phyloP scores from a whole-genome alignment of 2,113 vertebrate species.

The Danionella cerebrum region DNA sequence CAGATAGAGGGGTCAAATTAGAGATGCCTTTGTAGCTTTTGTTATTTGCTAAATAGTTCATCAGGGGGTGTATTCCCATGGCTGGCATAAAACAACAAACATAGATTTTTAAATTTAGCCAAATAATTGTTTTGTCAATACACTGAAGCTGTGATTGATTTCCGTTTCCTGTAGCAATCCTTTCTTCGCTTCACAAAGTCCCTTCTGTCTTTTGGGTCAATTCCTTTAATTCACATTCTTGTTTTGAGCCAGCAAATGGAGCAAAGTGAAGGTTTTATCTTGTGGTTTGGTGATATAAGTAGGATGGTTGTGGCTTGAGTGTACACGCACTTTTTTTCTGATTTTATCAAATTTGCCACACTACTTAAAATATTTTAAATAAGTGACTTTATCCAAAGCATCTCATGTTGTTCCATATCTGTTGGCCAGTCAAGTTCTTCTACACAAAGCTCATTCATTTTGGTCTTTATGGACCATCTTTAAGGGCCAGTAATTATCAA shows the following conservation, averaged over 20 bases:
- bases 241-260: constrained; percentile 49
- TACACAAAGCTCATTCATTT: too few relatives aligned
- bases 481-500: too few relatives aligned
- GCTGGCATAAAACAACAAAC: not conserved
- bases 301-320: constrained; percentile 8
- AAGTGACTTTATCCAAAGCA: too few relatives aligned
- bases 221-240: constrained; percentile 59
- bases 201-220: constrained; percentile 46
- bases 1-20: constrained; percentile 58
- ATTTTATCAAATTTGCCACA: too few relatives aligned
- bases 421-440: too few relatives aligned
- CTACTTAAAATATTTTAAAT: too few relatives aligned
- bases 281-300: not conserved
- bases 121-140: constrained; percentile 19
- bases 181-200: constrained; percentile 44
- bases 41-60: constrained; percentile 8
- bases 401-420: too few relatives aligned
- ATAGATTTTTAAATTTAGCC: constrained; percentile 10
- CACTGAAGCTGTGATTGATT: not conserved
- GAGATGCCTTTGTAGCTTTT: constrained; percentile 44
- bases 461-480: too few relatives aligned
- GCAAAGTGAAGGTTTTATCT: not conserved
- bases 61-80: not conserved
- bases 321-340: too few relatives aligned
- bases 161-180: not conserved